Conservation (phyloP, 2,797 vertebrate species). For the Sus cebifrons region DNA sequence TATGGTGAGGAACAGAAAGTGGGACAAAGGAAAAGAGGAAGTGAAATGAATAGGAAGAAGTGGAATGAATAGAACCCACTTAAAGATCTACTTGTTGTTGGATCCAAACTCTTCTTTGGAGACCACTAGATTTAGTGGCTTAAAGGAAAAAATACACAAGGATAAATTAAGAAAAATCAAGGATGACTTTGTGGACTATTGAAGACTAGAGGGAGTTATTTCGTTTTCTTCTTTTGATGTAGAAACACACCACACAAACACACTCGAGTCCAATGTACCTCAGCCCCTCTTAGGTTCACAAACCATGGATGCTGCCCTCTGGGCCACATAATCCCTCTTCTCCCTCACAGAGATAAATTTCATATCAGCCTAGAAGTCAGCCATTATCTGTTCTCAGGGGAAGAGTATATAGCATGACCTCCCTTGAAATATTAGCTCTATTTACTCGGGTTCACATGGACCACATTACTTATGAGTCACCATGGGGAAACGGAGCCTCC, state of each 20-base stretch:
- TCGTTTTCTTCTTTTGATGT: slow-evolving; percentile 47
- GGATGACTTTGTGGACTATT: slow-evolving; percentile 52
- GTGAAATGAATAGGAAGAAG: background rate
- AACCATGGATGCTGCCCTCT: slow-evolving; percentile 85
- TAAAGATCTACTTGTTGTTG: background rate
- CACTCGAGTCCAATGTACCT: slow-evolving; percentile 78
- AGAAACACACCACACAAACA: slow-evolving; percentile 79
- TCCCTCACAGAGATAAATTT: slow-evolving; percentile 90
- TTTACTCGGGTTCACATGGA: slow-evolving; percentile 90
- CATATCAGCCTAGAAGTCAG: slow-evolving; percentile 86
- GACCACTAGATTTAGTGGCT: slow-evolving; percentile 40
- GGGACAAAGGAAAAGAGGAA: background rate
- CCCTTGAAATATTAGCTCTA: slow-evolving; percentile 92
- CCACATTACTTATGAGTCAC: slow-evolving; percentile 91
- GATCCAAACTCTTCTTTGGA: slow-evolving; percentile 36
- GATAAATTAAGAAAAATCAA: slow-evolving; percentile 65
- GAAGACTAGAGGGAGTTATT: slow-evolving; percentile 66
- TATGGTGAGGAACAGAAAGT: background rate
- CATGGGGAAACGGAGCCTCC: slow-evolving; percentile 89
- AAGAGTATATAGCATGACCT: slow-evolving; percentile 90
- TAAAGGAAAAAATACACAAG: background rate
- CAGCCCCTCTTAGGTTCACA: slow-evolving; percentile 81
- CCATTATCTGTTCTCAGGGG: slow-evolving; percentile 90
- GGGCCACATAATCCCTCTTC: slow-evolving; percentile 87
- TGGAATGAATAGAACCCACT: background rate